Conservation (phyloP, 2,888 invertebrate genomes). For the Panopea generosa region DNA sequence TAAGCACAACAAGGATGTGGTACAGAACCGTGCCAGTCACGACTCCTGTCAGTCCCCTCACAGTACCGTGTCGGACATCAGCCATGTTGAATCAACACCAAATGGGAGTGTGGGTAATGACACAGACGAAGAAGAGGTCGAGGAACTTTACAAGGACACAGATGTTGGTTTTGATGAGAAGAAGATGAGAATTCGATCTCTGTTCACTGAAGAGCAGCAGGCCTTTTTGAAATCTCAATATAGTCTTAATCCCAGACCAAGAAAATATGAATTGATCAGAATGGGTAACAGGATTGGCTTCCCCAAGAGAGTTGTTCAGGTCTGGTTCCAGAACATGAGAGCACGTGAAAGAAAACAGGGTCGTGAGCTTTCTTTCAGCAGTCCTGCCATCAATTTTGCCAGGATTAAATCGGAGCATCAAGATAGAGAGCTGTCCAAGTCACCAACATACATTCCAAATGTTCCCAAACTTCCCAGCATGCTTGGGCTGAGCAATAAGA, state of each 20-base stretch:
- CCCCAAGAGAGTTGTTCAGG: conserved; percentile 98
- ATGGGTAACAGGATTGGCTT: conserved; percentile 95
- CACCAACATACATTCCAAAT: conserved; percentile 81
- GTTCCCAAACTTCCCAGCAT: conserved; percentile 76
- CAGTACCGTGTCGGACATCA: conserved; percentile 70
- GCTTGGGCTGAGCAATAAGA: conserved; percentile 1
- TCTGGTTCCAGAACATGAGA: conserved; percentile 98
- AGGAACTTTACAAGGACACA: conserved; percentile 67
- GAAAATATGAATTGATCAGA: conserved; percentile 95
- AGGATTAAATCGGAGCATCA: conserved; percentile 54
- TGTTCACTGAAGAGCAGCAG: conserved; percentile 97
- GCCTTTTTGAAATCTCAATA: conserved; percentile 95
- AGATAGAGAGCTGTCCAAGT: conserved; percentile 57
- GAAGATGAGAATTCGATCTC: conserved; percentile 95
- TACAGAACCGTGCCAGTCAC: conserved; percentile 60
- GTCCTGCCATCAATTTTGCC: conserved; percentile 69
- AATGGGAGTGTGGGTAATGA: conserved; percentile 69
- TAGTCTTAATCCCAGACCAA: conserved; percentile 95
- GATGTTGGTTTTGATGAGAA: conserved; percentile 84
- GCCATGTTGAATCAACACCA: conserved; percentile 68
- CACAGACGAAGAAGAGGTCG: conserved; percentile 72
- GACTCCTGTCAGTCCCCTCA: conserved; percentile 72
- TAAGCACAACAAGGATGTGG: conserved; percentile 81
- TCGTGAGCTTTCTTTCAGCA: conserved; percentile 73
- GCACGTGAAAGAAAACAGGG: conserved; percentile 88